Evolutionary conservation across 2,888 invertebrate species (phyloP).

Genomic region (Lasioglossum villosulum): DNA sequence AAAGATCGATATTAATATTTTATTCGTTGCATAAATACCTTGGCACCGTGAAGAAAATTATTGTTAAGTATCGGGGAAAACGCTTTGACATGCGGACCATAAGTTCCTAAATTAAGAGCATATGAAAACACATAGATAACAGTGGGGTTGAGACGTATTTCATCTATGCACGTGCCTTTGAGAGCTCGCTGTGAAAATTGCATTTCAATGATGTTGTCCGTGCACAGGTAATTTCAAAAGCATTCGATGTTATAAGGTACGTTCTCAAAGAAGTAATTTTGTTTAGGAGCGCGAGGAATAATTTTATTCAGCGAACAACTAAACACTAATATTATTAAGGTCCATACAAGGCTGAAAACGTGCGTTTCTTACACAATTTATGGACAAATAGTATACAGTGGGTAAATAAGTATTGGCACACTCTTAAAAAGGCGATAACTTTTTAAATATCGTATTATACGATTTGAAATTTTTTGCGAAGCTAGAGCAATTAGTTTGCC

Average conservation of each 20-base stretch:
- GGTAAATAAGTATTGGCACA: too few species aligned
- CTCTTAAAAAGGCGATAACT: too few species aligned
- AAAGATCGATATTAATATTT: conserved; percentile 23
- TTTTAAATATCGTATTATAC: too few species aligned
- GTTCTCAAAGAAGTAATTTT: background rate
- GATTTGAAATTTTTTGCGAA: too few species aligned
- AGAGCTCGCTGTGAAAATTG: background rate
- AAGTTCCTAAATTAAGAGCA: conserved; percentile 33
- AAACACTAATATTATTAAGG: background rate
- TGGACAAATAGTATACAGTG: too few species aligned
- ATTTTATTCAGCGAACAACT: background rate
- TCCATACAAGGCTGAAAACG: background rate
- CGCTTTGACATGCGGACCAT: background rate
- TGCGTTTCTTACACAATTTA: background rate
- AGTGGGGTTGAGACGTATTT: background rate
- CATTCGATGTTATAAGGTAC: background rate
- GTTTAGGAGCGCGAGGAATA: too few species aligned
- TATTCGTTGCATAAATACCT: conserved; percentile 1
- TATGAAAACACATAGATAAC: background rate
- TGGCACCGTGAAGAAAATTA: background rate
- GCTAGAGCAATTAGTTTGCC: too few species aligned
- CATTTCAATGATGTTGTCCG: background rate
- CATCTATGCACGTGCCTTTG: background rate
- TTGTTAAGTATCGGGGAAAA: background rate
- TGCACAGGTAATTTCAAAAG: background rate